Evolutionary conservation across 2,888 invertebrate genomes (phyloP).

Genomic region (Lypha dubia): DNA sequence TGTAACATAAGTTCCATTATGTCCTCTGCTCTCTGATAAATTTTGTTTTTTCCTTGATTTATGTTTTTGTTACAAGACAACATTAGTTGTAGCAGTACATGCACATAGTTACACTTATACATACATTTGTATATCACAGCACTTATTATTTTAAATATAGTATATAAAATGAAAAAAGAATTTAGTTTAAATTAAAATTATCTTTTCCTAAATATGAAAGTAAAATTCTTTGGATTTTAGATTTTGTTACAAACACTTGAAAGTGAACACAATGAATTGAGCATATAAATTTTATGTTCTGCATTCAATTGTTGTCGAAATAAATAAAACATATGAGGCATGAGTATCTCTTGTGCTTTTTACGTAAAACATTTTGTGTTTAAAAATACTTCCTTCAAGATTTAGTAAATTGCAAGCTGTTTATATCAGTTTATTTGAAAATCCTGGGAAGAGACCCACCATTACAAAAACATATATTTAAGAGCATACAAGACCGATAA

Average conservation of each 20-base stretch:
- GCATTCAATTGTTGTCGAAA: constrained; percentile 5
- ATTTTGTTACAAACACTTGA: constrained; percentile 43
- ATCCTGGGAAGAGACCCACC: neutral
- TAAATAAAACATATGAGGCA: neutral
- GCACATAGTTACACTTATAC: neutral
- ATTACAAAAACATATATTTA: constrained; percentile 8
- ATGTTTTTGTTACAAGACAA: constrained; percentile 54
- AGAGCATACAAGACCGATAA: neutral
- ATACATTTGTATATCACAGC: too few species aligned
- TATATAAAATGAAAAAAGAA: constrained; percentile 24
- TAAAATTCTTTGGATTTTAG: constrained; percentile 30
- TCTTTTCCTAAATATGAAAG: constrained; percentile 49
- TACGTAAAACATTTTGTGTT: neutral
- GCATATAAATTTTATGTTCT: constrained; percentile 41
- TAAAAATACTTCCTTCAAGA: constrained; percentile 17
- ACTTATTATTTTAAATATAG: neutral
- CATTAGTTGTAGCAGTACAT: constrained; percentile 36
- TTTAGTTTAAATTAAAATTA: constrained; percentile 61
- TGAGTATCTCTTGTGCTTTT: constrained; percentile 6
- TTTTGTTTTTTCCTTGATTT: constrained; percentile 10
- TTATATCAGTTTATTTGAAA: constrained; percentile 37
- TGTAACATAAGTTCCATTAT: constrained; percentile 47
- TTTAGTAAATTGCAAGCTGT: constrained; percentile 44
- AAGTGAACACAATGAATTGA: constrained; percentile 1
- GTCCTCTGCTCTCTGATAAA: constrained; percentile 9